Conservation (phyloP, 2,888 invertebrate species). For the Cetonia aurata region DNA sequence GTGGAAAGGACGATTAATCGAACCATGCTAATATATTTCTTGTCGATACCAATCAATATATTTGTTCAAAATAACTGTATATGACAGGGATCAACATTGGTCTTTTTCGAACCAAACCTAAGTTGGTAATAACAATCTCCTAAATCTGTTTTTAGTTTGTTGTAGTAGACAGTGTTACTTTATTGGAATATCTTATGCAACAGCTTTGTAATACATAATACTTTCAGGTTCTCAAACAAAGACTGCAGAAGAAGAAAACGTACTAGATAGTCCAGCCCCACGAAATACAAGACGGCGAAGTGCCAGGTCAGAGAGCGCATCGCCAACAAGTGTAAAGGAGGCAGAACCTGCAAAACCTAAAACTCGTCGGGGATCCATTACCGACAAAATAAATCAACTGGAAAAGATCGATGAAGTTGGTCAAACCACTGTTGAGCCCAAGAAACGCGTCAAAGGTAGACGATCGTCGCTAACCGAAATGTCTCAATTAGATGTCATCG, state of each 20-base stretch:
- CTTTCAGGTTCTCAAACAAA: slow-evolving; percentile 47
- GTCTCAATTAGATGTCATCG: slow-evolving; percentile 30
- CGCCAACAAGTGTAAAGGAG: slow-evolving; percentile 46
- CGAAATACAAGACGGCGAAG: slow-evolving; percentile 39
- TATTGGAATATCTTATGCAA: background rate
- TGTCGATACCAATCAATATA: too few relatives aligned
- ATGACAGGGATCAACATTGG: too few relatives aligned
- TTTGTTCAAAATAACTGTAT: too few relatives aligned
- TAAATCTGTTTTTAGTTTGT: too few relatives aligned
- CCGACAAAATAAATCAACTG: slow-evolving; percentile 48
- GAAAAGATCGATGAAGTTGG: slow-evolving; percentile 46
- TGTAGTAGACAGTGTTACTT: background rate
- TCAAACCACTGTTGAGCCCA: slow-evolving; percentile 15
- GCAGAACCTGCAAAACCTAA: slow-evolving; percentile 42
- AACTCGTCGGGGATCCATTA: slow-evolving; percentile 48
- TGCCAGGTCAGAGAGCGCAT: slow-evolving; percentile 49
- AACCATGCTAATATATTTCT: too few relatives aligned
- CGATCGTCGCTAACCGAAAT: slow-evolving; percentile 33
- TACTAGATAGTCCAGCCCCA: slow-evolving; percentile 22
- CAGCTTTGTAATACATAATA: background rate
- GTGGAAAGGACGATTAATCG: too few relatives aligned
- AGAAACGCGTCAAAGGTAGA: slow-evolving; percentile 28
- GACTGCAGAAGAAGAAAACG: slow-evolving; percentile 40
- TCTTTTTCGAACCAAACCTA: too few relatives aligned
- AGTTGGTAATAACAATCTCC: too few relatives aligned